A percentile compares a stretch with the other conserved stretches of the same genome.
Conservation (phyloP, 2,113 vertebrate species). For the Solea senegalensis region DNA sequence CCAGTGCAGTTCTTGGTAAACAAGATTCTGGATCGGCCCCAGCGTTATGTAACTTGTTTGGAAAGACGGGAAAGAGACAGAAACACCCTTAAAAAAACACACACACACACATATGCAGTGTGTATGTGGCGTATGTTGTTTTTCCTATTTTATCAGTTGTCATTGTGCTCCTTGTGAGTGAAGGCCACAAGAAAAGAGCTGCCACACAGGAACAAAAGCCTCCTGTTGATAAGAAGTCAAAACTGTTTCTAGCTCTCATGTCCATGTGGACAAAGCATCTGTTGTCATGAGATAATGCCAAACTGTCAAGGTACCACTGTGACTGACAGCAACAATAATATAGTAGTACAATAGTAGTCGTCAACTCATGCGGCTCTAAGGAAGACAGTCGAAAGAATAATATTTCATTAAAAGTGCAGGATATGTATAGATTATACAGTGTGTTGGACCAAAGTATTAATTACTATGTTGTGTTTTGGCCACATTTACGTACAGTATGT, state of each 20-base stretch:
- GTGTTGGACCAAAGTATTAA: too few relatives aligned
- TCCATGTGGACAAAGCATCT: conserved; percentile 1
- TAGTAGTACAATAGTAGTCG: too few relatives aligned
- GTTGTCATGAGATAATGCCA: conserved; percentile 15
- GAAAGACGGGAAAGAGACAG: not conserved
- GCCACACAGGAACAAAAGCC: conserved; percentile 21
- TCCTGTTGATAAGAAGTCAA: conserved; percentile 63
- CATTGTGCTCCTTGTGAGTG: not conserved
- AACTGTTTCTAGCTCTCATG: not conserved
- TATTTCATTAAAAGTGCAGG: too few relatives aligned
- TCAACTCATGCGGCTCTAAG: too few relatives aligned
- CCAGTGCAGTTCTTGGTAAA: conserved; percentile 23
- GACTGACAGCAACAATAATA: not conserved
- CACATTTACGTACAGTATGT: too few relatives aligned
- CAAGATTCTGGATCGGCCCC: not conserved
- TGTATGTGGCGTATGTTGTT: not conserved
- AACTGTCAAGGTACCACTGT: not conserved
- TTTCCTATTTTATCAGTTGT: conserved; percentile 17
- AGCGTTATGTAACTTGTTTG: not conserved
- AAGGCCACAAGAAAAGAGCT: conserved; percentile 11
- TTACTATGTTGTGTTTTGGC: too few relatives aligned
- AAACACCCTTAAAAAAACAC: not conserved
- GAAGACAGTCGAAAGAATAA: too few relatives aligned
- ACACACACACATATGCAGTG: too few relatives aligned
- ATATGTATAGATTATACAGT: too few relatives aligned